A percentile compares a stretch with the other conserved stretches of the same genome.
Conservation (phyloP, 2,888 invertebrate genomes). For the Aquatica leii region DNA sequence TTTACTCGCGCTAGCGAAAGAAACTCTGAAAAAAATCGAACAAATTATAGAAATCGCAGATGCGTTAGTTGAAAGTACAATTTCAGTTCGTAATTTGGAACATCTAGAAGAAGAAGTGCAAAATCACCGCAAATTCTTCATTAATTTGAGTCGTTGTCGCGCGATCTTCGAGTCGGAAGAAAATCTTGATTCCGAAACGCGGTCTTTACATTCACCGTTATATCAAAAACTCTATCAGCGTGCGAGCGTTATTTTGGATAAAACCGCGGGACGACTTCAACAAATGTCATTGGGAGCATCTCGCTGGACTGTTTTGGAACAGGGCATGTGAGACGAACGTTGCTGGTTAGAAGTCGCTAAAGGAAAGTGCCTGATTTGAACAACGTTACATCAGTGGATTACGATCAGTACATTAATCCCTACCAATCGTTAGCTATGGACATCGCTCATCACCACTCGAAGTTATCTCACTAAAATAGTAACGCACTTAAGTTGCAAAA, state of each 20-base stretch:
- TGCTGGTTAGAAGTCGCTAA: conserved; percentile 86
- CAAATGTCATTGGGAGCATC: conserved; percentile 87
- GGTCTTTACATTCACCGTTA: conserved; percentile 73
- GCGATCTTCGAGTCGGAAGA: conserved; percentile 88
- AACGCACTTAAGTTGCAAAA: conserved; percentile 78
- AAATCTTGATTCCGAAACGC: conserved; percentile 82
- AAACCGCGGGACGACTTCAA: conserved; percentile 82
- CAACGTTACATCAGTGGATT: conserved; percentile 83
- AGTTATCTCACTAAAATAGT: conserved; percentile 75
- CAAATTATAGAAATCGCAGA: conserved; percentile 88
- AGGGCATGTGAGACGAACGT: conserved; percentile 82
- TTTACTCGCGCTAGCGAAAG: conserved; percentile 78
- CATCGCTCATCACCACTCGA: conserved; percentile 81
- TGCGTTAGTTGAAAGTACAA: conserved; percentile 78
- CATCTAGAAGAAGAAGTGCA: conserved; percentile 90
- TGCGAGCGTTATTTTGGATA: conserved; percentile 79
- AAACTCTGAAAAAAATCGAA: conserved; percentile 85
- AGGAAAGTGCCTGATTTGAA: conserved; percentile 83
- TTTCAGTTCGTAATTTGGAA: conserved; percentile 77
- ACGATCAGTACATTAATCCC: conserved; percentile 83
- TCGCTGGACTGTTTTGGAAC: conserved; percentile 81
- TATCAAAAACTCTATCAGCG: conserved; percentile 81
- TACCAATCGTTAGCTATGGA: conserved; percentile 83
- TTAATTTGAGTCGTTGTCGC: conserved; percentile 85
- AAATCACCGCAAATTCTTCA: conserved; percentile 88